Evolutionary conservation across 2,113 vertebrate genomes (phyloP), one percentile per base, ranked within the genome.

Genomic region (Rhynchopsitta pachyrhyncha): DNA sequence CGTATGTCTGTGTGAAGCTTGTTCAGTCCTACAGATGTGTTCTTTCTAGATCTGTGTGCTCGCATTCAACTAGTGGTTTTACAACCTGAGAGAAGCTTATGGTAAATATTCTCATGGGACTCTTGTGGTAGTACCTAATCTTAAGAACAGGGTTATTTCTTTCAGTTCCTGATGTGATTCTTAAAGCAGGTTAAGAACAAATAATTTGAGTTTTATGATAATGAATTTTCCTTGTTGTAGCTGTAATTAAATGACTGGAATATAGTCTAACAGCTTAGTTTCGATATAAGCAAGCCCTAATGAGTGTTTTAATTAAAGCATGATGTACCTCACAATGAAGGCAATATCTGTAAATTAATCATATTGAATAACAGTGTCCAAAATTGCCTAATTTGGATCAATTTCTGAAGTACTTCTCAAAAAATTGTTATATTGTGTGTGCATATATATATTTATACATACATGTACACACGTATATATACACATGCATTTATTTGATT

Each of bases 371-470:
- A n/a, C 15, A 68, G 10, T 28, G 29, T 85, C 71, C 46, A 39
- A 79, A 88, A 85, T 35, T 63, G 24, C 22, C 28, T 8, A 13
- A 41, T 22, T 80, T 55, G 25, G 31, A 13, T 85, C 50, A 23
- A 6, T 41, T 85, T 68, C 42, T 80, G 33, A 73, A 73, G 33
- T 47, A 18, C 23, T 78, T 64, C 25, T 75, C 31, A 5, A 66
- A 57, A 84, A 57, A 39, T 11, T 5, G 18, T 44, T 52, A 9
- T n/a, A 13, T 3, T 64, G 33, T 53, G 20, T 71, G 7, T 74
- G 8, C 23, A 0, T 81, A 5, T 31, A 23, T 8, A 2, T 15
- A 15, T 59, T 6, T n/a, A 4, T 5, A 3, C 4, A 5, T 11
- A 4, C 6, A 14, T 6, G 17, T 4, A 37, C 3, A n/a, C 10